A percentile compares a stretch with the other conserved stretches of the same genome.
phyloP scores from a whole-genome alignment of 2,888 invertebrate species.

The Galeopsomyia nigrocyanea region DNA sequence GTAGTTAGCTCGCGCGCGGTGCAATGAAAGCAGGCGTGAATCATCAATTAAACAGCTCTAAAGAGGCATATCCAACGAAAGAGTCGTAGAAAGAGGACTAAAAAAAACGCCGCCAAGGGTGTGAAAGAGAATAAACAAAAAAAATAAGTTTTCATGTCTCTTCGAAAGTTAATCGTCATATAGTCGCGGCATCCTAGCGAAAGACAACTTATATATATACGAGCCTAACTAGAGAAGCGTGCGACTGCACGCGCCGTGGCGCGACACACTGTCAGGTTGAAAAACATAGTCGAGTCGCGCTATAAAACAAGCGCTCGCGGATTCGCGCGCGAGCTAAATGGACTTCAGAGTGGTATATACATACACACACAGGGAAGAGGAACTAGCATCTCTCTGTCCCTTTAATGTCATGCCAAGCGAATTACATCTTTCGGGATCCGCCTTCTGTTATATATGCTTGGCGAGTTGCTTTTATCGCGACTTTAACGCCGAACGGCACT shows the following conservation, averaged over 20 bases:
- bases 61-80: conserved; percentile 16
- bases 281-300: conserved; percentile 38
- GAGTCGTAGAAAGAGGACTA: not conserved
- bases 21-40: conserved; percentile 51
- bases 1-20: conserved; percentile 27
- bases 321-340: not conserved
- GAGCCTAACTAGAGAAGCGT: conserved; percentile 45
- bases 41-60: conserved; percentile 46
- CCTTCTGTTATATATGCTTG: conserved; percentile 3
- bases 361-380: conserved; percentile 1
- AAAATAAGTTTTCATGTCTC: conserved; percentile 27
- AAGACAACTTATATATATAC: conserved; percentile 43
- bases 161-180: conserved; percentile 36
- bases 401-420: conserved; percentile 31
- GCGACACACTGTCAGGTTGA: conserved; percentile 45
- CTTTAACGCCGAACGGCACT: conserved; percentile 23
- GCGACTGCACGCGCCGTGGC: conserved; percentile 30
- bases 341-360: not conserved
- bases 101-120: not conserved
- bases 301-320: conserved; percentile 40
- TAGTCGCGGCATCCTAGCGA: conserved; percentile 33
- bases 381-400: conserved; percentile 5
- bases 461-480: conserved; percentile 15
- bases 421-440: conserved; percentile 26
- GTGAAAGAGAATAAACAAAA: not conserved